Evolutionary conservation across 2,113 vertebrate genomes (phyloP), one percentile per base, ranked within the genome.

Genomic region (Capreolus pygargus): DNA sequence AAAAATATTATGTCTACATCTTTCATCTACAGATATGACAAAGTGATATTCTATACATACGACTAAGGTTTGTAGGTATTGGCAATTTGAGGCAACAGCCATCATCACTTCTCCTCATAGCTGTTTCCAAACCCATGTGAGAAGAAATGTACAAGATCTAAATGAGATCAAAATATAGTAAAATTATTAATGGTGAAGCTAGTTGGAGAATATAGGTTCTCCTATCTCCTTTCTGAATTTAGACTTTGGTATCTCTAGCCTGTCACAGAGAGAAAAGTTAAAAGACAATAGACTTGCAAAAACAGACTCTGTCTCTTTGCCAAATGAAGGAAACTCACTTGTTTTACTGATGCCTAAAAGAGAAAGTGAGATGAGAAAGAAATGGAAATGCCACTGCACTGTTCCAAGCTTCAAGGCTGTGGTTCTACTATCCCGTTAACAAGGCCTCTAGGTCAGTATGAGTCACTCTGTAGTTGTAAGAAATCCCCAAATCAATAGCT

Each of bases 41-140:
- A 2, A 97, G 33, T 36, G 27, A 57, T 67, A 33, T 95, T 89
- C 64, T 97, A 21, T 47, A 96, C n/a, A 94, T 94, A 96, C n/a
- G 17, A 23, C 12, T 6, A 61, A 91, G 47, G 7, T 81, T 30
- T 81, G 0, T 36, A 78, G 17, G 16, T 45, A 23, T 52, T 67
- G 23, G 61, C 33, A 11, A 4, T 78, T 55, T 85, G 58, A 13
- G 21, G n/a, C 74, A 47, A 54, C 2, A 57, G 7, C 13, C 13
- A 8, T 67, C 25, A 39, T 78, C 33, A 33, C 21, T 82, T 61
- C 43, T 64, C 39, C 23, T 50, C 33, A 57, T 58, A 36, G 5
- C 13, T 93, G 5, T 14, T 93, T 94, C 74, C 81, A 85, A 55
- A 92, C 19, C 39, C 61, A 83, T 55, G 2, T 50, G 6, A 94